phyloP scores from a whole-genome alignment of 2,113 vertebrate species.

The Amblyopsis rosae region DNA sequence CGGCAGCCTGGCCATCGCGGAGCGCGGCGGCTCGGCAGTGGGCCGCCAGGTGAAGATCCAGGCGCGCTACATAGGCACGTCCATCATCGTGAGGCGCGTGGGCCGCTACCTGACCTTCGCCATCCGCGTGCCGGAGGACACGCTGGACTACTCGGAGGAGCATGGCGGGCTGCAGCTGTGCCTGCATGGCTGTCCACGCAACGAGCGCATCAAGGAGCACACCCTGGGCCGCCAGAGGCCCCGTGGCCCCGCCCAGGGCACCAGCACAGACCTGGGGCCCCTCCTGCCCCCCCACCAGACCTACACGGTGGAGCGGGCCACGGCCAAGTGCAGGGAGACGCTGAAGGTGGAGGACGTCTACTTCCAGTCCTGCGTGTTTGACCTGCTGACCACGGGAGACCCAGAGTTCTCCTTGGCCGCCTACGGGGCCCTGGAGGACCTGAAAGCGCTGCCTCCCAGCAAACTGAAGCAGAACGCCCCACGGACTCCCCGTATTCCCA shows the following conservation, averaged over 20 bases:
- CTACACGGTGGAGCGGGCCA: constrained; percentile 79
- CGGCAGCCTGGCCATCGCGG: constrained; percentile 74
- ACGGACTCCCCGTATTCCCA: constrained; percentile 59
- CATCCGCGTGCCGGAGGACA: constrained; percentile 81
- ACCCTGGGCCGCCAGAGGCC: constrained; percentile 68
- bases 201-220: constrained; percentile 84
- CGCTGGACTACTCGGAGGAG: constrained; percentile 73
- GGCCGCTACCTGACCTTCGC: constrained; percentile 85
- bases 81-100: constrained; percentile 80
- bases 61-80: constrained; percentile 80
- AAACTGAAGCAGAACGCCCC: constrained; percentile 78
- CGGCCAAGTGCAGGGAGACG: constrained; percentile 78
- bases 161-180: constrained; percentile 80
- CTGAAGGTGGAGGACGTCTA: constrained; percentile 84
- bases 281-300: constrained; percentile 61
- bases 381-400: constrained; percentile 83
- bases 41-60: constrained; percentile 79
- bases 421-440: constrained; percentile 80
- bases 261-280: constrained; percentile 55
- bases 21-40: constrained; percentile 63
- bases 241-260: constrained; percentile 44
- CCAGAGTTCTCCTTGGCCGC: constrained; percentile 83
- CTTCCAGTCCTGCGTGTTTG: constrained; percentile 86
- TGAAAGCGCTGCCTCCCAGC: constrained; percentile 81
- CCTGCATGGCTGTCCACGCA: constrained; percentile 81